These are phyloP conservation scores for Platichthys stellatus DNA, from an alignment of 2,113 vertebrate genomes.

Conservation along the genomic window DNA sequence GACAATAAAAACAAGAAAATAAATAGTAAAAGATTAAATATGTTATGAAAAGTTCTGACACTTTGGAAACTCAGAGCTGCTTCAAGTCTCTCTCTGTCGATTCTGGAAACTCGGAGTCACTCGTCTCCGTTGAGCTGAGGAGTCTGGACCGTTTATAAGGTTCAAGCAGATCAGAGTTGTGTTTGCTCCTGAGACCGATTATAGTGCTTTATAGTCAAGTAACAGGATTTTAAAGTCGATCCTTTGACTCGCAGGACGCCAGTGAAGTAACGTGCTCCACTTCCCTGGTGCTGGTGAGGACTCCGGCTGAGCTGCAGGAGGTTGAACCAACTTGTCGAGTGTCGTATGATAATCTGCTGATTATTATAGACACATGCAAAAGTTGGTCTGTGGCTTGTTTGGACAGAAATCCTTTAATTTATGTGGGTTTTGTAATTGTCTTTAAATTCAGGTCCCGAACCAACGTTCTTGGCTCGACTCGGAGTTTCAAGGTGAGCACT, in stretches of 20 bases:
- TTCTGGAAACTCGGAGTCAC: neutral
- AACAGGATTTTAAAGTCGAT: neutral
- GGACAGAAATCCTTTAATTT: neutral
- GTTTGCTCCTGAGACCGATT: neutral
- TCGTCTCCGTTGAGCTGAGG: neutral
- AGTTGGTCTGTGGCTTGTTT: neutral
- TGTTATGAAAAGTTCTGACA: neutral
- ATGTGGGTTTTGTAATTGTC: neutral
- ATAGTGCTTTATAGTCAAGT: neutral
- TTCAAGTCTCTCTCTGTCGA: neutral
- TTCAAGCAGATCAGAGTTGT: neutral
- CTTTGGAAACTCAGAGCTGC: neutral
- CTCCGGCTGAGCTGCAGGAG: neutral
- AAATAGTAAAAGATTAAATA: neutral
- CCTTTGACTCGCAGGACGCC: neutral
- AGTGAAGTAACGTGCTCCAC: neutral
- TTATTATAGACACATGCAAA: neutral
- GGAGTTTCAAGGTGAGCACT: neutral
- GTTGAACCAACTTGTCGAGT: neutral
- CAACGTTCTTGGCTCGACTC: neutral
- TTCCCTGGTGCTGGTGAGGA: neutral
- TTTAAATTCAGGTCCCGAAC: neutral
- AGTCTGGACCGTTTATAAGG: neutral
- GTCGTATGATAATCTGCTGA: neutral
- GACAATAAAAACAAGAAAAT: neutral